These are phyloP conservation scores for Hippocampus comes DNA, from an alignment of 2,113 vertebrate genomes.

Conservation along the genomic window DNA sequence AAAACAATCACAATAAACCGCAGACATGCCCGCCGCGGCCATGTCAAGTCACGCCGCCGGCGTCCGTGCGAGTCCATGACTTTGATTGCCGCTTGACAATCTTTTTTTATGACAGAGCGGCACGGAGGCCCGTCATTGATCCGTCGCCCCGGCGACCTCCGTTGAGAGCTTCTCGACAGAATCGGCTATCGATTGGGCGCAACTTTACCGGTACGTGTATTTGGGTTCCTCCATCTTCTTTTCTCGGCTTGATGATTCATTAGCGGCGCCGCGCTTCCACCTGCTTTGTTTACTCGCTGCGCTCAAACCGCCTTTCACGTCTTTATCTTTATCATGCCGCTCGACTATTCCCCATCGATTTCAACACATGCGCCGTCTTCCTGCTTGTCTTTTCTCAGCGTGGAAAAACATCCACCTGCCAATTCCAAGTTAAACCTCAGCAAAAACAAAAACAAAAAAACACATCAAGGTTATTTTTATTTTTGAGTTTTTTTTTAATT, in stretches of 20 bases:
- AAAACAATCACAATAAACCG: constrained; percentile 46
- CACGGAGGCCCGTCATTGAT: constrained; percentile 64
- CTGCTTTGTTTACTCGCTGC: constrained; percentile 36
- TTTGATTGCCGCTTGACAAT: constrained; percentile 73
- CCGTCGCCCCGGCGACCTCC: constrained; percentile 62
- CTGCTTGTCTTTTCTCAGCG: constrained; percentile 29
- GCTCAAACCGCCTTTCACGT: constrained; percentile 23
- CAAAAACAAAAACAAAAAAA: constrained; percentile 35
- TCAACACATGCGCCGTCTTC: constrained; percentile 38
- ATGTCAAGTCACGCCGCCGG: constrained; percentile 49
- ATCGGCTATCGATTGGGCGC: constrained; percentile 68
- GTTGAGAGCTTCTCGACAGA: constrained; percentile 66
- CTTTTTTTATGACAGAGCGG: constrained; percentile 73
- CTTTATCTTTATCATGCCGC: constrained; percentile 36
- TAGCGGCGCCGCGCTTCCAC: constrained; percentile 36
- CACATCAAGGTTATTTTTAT: constrained; percentile 32
- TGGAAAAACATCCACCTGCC: constrained; percentile 39
- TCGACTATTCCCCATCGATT: constrained; percentile 44
- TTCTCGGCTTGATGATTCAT: constrained; percentile 55
- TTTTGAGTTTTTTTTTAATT: constrained; percentile 65
- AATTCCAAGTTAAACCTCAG: constrained; percentile 22
- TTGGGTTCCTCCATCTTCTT: constrained; percentile 49
- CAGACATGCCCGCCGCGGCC: constrained; percentile 46
- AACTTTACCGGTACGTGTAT: constrained; percentile 70
- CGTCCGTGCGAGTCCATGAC: constrained; percentile 55